Base-by-base conservation (phyloP, 1,140 invertebrate species). In the Penaeus vannamei region DNA sequence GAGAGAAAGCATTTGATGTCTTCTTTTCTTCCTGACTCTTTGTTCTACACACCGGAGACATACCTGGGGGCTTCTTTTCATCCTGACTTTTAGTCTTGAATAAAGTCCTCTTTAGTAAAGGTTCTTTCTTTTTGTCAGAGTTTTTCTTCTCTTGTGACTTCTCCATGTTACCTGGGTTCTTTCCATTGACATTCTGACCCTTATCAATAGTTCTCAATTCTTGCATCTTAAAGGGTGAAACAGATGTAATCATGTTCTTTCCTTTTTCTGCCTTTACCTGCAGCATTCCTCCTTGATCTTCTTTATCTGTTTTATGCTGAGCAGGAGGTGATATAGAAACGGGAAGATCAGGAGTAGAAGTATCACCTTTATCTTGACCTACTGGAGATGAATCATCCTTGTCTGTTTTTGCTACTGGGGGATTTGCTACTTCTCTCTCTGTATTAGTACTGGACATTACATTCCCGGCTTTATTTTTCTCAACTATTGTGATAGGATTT, bases 1-100 rank as follows among this genome's bases (percentile, higher is more conserved):
- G 95, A 1, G 95, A 95, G 92, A 96, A 96, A 2, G 95, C 95
- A 89, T 94, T 94, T 87, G 90, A 59, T 92, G 91, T 26, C 91
- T 92, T 84, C 93, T 94, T 29, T 93, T 92, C 83, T 32, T 90
- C 90, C 93, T 94, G 29, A 94, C 93, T 91, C 94, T 95, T 53
- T 93, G 93, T 92, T 94, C 93, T 91, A 94, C 88, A 95, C 53
- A 94, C 93, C 86, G 94, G 93, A 7, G 94, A 93, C 62, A 93
- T 93, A 23, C 94, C 93, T 89, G 93, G 93, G 87, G 93, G 93
- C 14, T 92, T 89, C 88, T 95, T 95, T 84, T 91, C 90, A 94
- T 94, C 85, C 93, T 94, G 53, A 94, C 93, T 91, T 94, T 95
- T 53, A 93, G 93, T 92, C 93, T 93, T 91, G 94, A 91, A 95